Evolutionary conservation across 2,113 vertebrate genomes (phyloP), one percentile per base, ranked within the genome.

Genomic region (Erinaceus europaeus): DNA sequence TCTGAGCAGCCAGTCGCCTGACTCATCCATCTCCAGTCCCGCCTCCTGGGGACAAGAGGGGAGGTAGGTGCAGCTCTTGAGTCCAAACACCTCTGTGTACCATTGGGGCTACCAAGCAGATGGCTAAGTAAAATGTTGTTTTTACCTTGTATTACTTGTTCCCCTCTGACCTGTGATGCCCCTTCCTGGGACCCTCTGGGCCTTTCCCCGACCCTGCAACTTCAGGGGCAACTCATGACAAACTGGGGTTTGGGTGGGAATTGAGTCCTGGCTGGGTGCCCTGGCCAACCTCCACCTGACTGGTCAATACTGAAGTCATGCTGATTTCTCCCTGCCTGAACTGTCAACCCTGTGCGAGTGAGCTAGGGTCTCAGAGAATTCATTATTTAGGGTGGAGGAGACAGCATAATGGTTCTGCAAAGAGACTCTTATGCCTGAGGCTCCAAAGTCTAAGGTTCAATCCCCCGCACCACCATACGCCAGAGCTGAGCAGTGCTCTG

Each of bases 181-280:
- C 25, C 53, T 69, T 55, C n/a, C 32, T 53, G 21, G 80, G 71
- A 46, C 5, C 32, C 53, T 18, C n/a, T 50, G 15, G 27, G 73
- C 44, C 27, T 18, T 14, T 50, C n/a, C 32, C 52, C 21, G 59
- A 65, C 48, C 65, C 46, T 82, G 27, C 12, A 72, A 38, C 11
- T 69, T 34, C 17, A 36, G 36, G 48, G 55, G 1, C 34, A 46
- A 23, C 9, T 36, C 34, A 62, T 73, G 73, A 4, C 64, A 62
- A 84, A 6, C n/a, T 27, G 15, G 20, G 13, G 8, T 8, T 3
- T 38, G n/a, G 21, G 12, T 2, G 0, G 23, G 4, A 5, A 0
- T 23, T 2, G 34, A 36, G 21, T 4, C 50, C 11, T 17, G 5
- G 27, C 3, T 40, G 38, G 40, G 27, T n/a, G 13, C 14, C 21